phyloP scores from a whole-genome alignment of 2,888 invertebrate species.

The Diarsia rubi region DNA sequence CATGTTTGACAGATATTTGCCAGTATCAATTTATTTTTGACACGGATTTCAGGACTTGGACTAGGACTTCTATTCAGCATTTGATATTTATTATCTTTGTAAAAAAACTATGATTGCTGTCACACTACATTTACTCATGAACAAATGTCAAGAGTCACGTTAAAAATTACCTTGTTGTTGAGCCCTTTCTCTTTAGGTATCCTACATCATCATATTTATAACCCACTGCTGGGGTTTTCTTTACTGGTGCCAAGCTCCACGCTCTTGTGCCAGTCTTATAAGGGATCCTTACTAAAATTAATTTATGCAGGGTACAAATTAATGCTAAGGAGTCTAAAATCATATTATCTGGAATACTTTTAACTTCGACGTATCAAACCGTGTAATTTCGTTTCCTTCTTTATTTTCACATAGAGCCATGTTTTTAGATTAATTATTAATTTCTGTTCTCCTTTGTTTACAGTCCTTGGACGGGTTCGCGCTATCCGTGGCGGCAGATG shows the following conservation, averaged over 20 bases:
- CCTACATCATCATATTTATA: too few species aligned
- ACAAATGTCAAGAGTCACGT: not conserved
- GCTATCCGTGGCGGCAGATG: slow-evolving; percentile 98
- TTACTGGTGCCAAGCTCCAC: too few species aligned
- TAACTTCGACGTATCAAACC: too few species aligned
- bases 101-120: not conserved
- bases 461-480: slow-evolving; percentile 99
- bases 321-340: too few species aligned
- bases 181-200: not conserved
- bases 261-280: too few species aligned
- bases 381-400: not conserved
- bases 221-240: too few species aligned
- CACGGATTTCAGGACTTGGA: slow-evolving; percentile 3
- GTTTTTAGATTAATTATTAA: not conserved
- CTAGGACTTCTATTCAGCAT: not conserved
- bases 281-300: not conserved
- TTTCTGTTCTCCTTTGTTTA: slow-evolving; percentile 80
- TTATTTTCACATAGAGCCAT: not conserved
- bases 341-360: not conserved
- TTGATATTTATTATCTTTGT: not conserved
- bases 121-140: not conserved
- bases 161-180: not conserved
- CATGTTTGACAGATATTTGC: slow-evolving; percentile 21
- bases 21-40: slow-evolving; percentile 5
- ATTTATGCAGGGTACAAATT: not conserved